Percentiles rank a stretch among this genome's conserved stretches.
Conservation (phyloP, 2,113 vertebrate genomes). For the Cinclus cinclus region DNA sequence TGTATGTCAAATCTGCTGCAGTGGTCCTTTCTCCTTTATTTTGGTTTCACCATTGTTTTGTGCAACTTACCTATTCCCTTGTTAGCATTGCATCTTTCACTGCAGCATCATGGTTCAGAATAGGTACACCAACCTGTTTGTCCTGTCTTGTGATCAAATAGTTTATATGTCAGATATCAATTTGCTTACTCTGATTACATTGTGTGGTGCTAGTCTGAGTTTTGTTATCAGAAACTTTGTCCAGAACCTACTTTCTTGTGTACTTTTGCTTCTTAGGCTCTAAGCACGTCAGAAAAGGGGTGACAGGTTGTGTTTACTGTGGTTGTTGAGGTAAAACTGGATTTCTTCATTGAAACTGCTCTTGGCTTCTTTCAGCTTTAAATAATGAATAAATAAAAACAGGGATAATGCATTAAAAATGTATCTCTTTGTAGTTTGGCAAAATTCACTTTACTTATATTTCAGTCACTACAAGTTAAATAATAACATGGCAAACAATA, state of each 20-base stretch:
- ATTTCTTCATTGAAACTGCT: background rate
- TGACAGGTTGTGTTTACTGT: background rate
- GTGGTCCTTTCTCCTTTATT: background rate
- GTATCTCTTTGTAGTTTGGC: background rate
- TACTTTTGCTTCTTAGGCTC: background rate
- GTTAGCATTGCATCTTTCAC: background rate
- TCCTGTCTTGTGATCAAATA: background rate
- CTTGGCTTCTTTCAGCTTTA: background rate
- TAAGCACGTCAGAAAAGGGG: background rate
- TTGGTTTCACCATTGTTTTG: background rate
- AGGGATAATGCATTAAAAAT: background rate
- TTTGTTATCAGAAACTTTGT: background rate
- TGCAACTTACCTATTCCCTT: background rate
- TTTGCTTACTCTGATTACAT: background rate
- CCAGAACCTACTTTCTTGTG: background rate
- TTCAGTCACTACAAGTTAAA: background rate
- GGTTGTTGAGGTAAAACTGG: background rate
- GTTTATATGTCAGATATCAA: background rate
- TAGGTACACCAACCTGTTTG: background rate
- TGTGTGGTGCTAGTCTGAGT: background rate
- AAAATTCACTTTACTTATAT: background rate
- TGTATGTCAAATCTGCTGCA: background rate
- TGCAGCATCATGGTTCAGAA: background rate
- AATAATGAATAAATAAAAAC: background rate
- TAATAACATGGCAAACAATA: background rate